A percentile compares a stretch with the other conserved stretches of the same genome.
phyloP scores from a whole-genome alignment of 2,113 vertebrate species.

The Pedionomus torquatus region DNA sequence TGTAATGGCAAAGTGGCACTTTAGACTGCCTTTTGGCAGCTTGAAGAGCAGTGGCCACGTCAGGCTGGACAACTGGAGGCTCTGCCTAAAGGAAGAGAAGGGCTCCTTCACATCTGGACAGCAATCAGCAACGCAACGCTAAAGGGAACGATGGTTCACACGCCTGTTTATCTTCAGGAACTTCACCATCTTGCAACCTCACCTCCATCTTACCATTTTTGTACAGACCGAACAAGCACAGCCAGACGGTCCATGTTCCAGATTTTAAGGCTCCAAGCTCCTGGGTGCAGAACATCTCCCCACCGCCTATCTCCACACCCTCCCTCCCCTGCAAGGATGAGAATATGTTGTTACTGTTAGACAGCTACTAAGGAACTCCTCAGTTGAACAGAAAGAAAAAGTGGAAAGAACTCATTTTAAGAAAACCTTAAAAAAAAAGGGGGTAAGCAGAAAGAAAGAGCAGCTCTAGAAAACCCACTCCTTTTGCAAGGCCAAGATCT shows the following conservation, averaged over 20 bases:
- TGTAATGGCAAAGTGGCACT: background rate
- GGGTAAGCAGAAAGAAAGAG: background rate
- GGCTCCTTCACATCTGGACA: background rate
- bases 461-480: background rate
- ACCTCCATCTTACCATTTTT: background rate
- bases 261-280: background rate
- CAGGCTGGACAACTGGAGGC: background rate
- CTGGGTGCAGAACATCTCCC: background rate
- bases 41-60: background rate
- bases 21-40: background rate
- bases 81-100: background rate
- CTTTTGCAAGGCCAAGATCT: background rate
- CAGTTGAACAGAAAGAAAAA: background rate
- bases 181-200: background rate
- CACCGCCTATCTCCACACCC: no score
- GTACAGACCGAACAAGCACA: background rate
- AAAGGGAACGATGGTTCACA: background rate
- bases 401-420: background rate
- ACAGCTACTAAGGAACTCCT: background rate
- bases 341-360: background rate
- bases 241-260: background rate
- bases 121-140: background rate
- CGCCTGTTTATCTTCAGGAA: background rate
- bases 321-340: background rate
- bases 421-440: background rate